A percentile compares a stretch with the other conserved stretches of the same genome.
These are phyloP conservation scores for Oncorhynchus masou DNA, from an alignment of 2,113 vertebrate species.

Conservation along the genomic window DNA sequence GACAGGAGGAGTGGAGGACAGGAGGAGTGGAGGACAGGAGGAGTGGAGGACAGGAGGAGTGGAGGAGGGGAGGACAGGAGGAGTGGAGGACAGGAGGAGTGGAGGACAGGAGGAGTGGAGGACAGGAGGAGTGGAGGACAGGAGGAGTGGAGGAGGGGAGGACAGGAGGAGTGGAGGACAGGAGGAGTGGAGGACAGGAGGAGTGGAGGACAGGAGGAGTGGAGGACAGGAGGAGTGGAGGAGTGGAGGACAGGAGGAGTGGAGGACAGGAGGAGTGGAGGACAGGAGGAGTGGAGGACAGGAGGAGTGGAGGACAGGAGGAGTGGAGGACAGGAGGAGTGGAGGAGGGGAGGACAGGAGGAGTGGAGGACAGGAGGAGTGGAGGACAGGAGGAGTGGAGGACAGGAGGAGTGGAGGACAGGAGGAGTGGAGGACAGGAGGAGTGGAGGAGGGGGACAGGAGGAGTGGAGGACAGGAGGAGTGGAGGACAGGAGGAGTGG, in stretches of 20 bases:
- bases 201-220: too few relatives aligned
- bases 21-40: too few relatives aligned
- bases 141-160: too few relatives aligned
- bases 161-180: too few relatives aligned
- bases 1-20: too few relatives aligned
- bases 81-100: too few relatives aligned
- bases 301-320: constrained; percentile 15
- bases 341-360: background rate
- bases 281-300: background rate
- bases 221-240: background rate
- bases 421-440: background rate
- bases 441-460: background rate
- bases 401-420: background rate
- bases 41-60: background rate
- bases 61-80: too few relatives aligned
- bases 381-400: constrained; percentile 12
- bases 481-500: background rate
- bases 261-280: too few relatives aligned
- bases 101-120: too few relatives aligned
- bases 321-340: constrained; percentile 12
- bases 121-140: too few relatives aligned
- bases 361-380: background rate
- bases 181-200: constrained; percentile 9
- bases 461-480: constrained; percentile 7
- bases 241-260: background rate